Base-by-base conservation (phyloP, 2,113 vertebrate genomes). In the Ochotona princeps region DNA sequence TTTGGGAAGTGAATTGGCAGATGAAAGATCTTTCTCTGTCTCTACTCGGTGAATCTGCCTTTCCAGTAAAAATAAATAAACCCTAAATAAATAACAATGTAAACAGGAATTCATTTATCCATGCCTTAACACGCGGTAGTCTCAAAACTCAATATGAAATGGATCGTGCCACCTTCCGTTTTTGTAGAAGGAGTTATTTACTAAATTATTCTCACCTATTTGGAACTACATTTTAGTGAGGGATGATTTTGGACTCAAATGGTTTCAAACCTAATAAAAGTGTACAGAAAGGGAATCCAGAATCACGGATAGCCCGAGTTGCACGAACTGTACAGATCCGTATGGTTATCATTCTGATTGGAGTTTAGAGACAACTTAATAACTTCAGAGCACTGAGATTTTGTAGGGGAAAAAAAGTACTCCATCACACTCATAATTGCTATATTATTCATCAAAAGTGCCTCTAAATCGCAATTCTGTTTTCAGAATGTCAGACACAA, bases 401-500 rank as follows among this genome's bases (percentile, higher is more conserved):
- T 81, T 49, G 6, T 72, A 85, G 79, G 14, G 17, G n/a, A 65
- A 90, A 65, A 86, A 87, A 78, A 30, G 0, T 49, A 72, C 28
- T 57, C 23, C 60, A 5, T 66, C 13, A 82, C 21, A 47, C 66
- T 87, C 65, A 38, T 65, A 75, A 54, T 89, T 51, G 6, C 47
- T 73, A 0, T 60, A 83, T 72, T 93, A 49, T 83, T 96, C 72
- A 47, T 78, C 84, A 85, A 84, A 95, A 78, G 3, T 63, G 17
- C 35, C 60, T 51, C 74, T 44, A n/a, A 87, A 18, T 65, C 17
- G 1, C 5, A 9, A 66, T 91, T 95, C 83, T 49, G 5, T 89
- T 92, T 94, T 92, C 32, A 92, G 81, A 91, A 87, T 63, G 14
- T 90, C 57, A 51, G 32, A 49, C 79, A 38, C 44, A 89, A 92